Evolutionary conservation across 2,113 vertebrate species (phyloP).

Genomic region (Puntigrus tetrazona): DNA sequence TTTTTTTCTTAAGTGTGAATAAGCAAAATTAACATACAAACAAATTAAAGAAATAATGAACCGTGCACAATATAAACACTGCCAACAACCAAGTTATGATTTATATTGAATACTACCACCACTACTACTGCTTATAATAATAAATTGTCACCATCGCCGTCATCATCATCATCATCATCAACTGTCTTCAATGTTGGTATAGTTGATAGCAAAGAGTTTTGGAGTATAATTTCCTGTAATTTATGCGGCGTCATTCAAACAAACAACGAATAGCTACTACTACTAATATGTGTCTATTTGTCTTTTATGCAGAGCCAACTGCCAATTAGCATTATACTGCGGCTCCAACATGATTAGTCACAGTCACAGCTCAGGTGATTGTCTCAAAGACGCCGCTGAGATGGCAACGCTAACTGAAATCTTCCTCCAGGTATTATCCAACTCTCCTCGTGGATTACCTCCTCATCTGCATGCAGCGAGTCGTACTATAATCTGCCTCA

Average conservation of each 20-base stretch:
- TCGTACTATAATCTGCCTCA: conserved; percentile 3
- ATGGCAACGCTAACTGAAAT: not conserved
- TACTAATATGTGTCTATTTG: too few species aligned
- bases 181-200: not conserved
- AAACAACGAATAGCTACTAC: too few species aligned
- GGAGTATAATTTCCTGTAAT: not conserved
- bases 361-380: not conserved
- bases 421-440: not conserved
- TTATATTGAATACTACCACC: too few species aligned
- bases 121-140: not conserved
- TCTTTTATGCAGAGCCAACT: not conserved
- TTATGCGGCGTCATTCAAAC: too few species aligned
- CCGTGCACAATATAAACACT: too few species aligned
- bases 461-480: conserved; percentile 10
- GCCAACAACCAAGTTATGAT: not conserved
- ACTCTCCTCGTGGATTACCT: not conserved
- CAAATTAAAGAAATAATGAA: not conserved
- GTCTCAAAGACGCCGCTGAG: not conserved
- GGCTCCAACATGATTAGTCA: not conserved
- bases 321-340: not conserved
- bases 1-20: not conserved
- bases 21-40: too few species aligned
- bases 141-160: too few species aligned
- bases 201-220: not conserved
- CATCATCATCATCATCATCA: not conserved